Evolutionary conservation across 2,888 invertebrate species (phyloP), one percentile per base, ranked within the genome.

Genomic region (Chaetoderma sp.): DNA sequence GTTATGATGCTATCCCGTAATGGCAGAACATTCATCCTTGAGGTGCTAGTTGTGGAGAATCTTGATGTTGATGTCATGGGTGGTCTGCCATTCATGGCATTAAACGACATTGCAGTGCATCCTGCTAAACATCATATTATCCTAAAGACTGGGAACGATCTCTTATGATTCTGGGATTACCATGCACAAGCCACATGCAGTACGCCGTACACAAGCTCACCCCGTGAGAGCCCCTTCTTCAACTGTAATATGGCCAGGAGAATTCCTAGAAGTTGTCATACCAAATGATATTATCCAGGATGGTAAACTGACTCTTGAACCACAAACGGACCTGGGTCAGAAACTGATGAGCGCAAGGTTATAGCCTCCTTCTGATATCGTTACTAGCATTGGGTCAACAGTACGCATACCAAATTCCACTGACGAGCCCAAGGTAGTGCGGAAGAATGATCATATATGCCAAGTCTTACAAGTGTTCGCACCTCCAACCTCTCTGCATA

Each of bases 1-100:
- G n/a, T n/a, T n/a, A n/a, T n/a, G n/a, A n/a, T n/a, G n/a, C n/a
- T n/a, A n/a, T n/a, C n/a, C n/a, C n/a, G n/a, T n/a, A n/a, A n/a
- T n/a, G n/a, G n/a, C n/a, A n/a, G n/a, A n/a, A n/a, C n/a, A n/a
- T n/a, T n/a, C n/a, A n/a, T n/a, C n/a, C n/a, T n/a, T n/a, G n/a
- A n/a, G n/a, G n/a, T n/a, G n/a, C 55, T 69, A 13, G 73, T 70
- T 6, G 70, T 73, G 2, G 60, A 68, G 18, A 39, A 70, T 47
- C 28, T 70, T 3, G 75, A 75, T 59, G 63, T 58, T 10, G 73
- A 75, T 10, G 33, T 66, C 30, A n/a, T 66, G 16, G 73, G 71
- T 0, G 75, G 75, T 1, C 70, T 67, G 10, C 70, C 74, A 0
- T 75, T 74, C 33, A 72, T 76, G 68, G 59, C 55, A 30, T 13